Conservation (phyloP, 2,888 invertebrate genomes). For the Xylota sylvarum region DNA sequence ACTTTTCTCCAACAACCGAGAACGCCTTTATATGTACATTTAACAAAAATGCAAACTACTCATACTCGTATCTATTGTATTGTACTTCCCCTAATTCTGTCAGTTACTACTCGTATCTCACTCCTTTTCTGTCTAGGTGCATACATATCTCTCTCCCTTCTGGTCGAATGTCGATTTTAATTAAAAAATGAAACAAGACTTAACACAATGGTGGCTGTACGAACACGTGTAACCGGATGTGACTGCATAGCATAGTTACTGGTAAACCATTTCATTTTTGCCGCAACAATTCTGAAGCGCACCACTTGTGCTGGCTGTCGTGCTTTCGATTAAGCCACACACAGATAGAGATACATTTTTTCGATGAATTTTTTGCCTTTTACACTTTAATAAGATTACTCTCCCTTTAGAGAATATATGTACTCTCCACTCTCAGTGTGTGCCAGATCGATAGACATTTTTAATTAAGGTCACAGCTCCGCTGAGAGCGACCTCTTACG, state of each 20-base stretch:
- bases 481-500: conserved; percentile 7
- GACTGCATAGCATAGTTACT: background rate
- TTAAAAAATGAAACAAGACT: conserved; percentile 51
- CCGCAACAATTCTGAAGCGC: conserved; percentile 15
- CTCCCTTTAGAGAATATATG: conserved; percentile 12
- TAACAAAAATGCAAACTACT: background rate
- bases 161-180: conserved; percentile 52
- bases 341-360: conserved; percentile 23
- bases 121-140: too few relatives aligned
- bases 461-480: conserved; percentile 68
- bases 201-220: conserved; percentile 22
- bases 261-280: conserved; percentile 2
- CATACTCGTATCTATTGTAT: background rate
- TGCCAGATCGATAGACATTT: conserved; percentile 47
- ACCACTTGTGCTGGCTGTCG: conserved; percentile 11
- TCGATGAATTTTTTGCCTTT: background rate
- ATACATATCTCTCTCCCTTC: background rate
- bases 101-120: background rate
- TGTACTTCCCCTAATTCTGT: background rate
- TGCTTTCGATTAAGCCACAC: conserved; percentile 32
- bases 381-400: conserved; percentile 45
- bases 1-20: background rate
- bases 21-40: background rate
- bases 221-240: conserved; percentile 58
- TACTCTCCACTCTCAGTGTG: conserved; percentile 6